Evolutionary conservation across 2,113 vertebrate species (phyloP).

Genomic region (Nicator chloris): DNA sequence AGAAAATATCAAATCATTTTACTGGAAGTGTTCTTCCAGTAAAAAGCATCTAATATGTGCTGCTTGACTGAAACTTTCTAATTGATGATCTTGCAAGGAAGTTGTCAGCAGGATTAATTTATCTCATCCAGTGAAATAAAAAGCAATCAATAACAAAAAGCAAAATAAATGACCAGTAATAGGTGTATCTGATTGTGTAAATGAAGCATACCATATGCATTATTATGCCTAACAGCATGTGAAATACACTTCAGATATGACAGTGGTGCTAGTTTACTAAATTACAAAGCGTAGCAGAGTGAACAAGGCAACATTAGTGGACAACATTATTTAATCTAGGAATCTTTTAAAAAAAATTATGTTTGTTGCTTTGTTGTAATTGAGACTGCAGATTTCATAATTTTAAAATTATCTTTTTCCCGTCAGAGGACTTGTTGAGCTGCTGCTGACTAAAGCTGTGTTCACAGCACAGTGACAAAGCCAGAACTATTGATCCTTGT

Average conservation of each 20-base stretch:
- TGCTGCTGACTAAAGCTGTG: not conserved
- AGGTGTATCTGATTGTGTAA: constrained; percentile 47
- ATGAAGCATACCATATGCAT: constrained; percentile 49
- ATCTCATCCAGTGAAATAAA: constrained; percentile 44
- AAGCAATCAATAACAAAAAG: constrained; percentile 43
- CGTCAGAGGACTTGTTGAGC: not conserved
- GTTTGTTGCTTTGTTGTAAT: not conserved
- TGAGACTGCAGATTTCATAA: not conserved
- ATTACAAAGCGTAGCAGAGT: not conserved
- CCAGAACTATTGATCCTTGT: not conserved
- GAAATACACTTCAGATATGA: constrained; percentile 31
- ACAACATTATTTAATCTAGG: not conserved
- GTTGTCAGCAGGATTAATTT: constrained; percentile 39
- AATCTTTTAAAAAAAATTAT: not conserved
- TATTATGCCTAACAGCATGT: constrained; percentile 48
- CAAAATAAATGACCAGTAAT: constrained; percentile 49
- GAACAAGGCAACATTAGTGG: not conserved
- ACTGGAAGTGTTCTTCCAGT: not conserved
- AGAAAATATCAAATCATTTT: not conserved
- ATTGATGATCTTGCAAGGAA: not conserved
- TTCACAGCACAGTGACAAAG: not conserved
- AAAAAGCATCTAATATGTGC: not conserved
- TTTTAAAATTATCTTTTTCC: not conserved
- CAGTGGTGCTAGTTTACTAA: constrained; percentile 33
- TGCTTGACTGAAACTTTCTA: not conserved